Evolutionary conservation across 2,797 vertebrate genomes (phyloP).

Genomic region (Chloroceryle amazona): DNA sequence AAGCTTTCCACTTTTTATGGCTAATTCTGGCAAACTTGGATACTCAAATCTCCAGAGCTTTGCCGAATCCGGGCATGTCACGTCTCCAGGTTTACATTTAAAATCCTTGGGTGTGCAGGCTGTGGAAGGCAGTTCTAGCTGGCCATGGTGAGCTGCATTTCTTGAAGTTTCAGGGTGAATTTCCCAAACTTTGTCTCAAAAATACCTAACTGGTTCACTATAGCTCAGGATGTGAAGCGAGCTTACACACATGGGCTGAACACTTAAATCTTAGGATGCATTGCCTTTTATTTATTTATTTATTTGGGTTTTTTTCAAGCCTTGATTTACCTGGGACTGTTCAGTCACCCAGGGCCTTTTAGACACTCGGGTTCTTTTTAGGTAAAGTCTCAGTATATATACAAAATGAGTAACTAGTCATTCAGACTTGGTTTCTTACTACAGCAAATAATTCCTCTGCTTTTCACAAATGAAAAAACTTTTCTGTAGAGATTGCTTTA

Average conservation of each 20-base stretch:
- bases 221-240: not conserved
- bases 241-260: not conserved
- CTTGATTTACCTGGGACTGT: not conserved
- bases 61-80: not conserved
- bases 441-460: not conserved
- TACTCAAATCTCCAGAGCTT: not conserved
- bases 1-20: not conserved
- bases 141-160: not conserved
- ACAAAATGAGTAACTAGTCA: not conserved
- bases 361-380: not conserved
- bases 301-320: not conserved
- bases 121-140: not conserved
- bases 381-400: not conserved
- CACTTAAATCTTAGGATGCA: not conserved
- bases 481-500: not conserved
- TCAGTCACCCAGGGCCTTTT: not conserved
- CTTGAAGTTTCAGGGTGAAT: not conserved
- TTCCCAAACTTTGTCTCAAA: not conserved
- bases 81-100: not conserved
- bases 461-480: not conserved
- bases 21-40: not conserved
- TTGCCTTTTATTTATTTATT: not conserved
- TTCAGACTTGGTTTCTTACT: not conserved
- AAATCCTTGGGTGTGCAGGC: not conserved
- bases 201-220: not conserved